A percentile compares a stretch with the other conserved stretches of the same genome.
phyloP scores from a whole-genome alignment of 2,113 vertebrate genomes.

The Antennarius striatus region DNA sequence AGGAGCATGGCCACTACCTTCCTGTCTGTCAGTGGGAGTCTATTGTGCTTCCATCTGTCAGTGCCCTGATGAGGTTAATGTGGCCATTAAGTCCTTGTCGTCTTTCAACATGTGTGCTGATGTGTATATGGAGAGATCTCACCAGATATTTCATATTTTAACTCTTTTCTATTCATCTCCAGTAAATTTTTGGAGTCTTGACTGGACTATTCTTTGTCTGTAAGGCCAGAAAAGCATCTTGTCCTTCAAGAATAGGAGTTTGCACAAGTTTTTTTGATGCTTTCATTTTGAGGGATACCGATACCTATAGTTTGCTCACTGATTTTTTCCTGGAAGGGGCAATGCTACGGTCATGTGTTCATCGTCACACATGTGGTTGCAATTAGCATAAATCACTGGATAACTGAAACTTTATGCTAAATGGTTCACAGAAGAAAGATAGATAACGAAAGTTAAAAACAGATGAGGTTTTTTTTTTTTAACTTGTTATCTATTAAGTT shows the following conservation, averaged over 20 bases:
- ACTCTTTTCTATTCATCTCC: not conserved
- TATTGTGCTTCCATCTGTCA: constrained; percentile 55
- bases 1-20: constrained; percentile 2
- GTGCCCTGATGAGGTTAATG: constrained; percentile 27
- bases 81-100: constrained; percentile 2
- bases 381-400: constrained; percentile 1
- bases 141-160: constrained; percentile 8
- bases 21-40: constrained; percentile 53
- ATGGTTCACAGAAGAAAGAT: not conserved
- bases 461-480: not conserved
- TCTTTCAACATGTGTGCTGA: constrained; percentile 39
- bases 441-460: not conserved
- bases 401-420: not conserved
- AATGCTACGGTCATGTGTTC: not conserved
- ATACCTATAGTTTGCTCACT: not conserved
- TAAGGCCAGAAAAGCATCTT: not conserved
- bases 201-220: not conserved
- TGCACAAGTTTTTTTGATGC: no score
- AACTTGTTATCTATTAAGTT: not conserved
- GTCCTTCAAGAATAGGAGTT: no score
- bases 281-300: not conserved
- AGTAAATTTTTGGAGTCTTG: not conserved
- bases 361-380: constrained; percentile 5
- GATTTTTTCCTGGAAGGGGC: not conserved
- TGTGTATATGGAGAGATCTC: constrained; percentile 4